Base-by-base conservation (phyloP, 64 coral and sea anemone genomes). In the Montipora foliosa region DNA sequence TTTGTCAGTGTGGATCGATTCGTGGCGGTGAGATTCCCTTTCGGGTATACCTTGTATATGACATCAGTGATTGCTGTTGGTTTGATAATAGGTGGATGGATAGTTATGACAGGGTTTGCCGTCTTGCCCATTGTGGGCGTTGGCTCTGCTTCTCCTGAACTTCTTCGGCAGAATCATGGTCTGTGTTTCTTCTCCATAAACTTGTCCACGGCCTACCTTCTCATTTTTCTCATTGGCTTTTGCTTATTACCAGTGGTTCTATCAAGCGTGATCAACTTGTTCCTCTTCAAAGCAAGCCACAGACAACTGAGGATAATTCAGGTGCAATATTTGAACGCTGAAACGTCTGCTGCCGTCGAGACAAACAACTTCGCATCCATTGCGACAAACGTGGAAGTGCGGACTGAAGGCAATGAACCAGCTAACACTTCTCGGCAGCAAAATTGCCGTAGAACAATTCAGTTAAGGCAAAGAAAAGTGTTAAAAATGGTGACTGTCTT, bases 251-350 rank as follows among this genome's bases (percentile, higher is more conserved):
- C 82, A 4, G 17, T 86, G 66, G 11, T 86, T 49, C 19, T 86
- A 24, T 60, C 45, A 5, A 86, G 62, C 11, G 16, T 46, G 15
- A 86, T 72, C 62, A 86, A 86, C 82, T 72, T 44, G 10, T 86
- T 86, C 47, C 82, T 86, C 10, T 66, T 86, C 82, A 86, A 86
- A 19, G 66, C 45, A 5, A 86, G 82, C 66, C 82, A 86, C 82
- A 70, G 82, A 10, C 82, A 86, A 19, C 50, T 86, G 82, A 69
- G 82, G n/a, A 64, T 86, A 1, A 86, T 86, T 50, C 82, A 72
- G 44, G 60, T 69, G n/a, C 82, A 86, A 25, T 66, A 71, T 1
- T 4, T 72, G 16, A 67, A 70, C 44, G 46, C 66, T 13, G 66
- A 72, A 46, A 86, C 8, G 0, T 12, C 5, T 1, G 45, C 25